Percentiles rank a stretch among this genome's conserved stretches.
Conservation (phyloP, 2,797 vertebrate species). For the Argya squamiceps region DNA sequence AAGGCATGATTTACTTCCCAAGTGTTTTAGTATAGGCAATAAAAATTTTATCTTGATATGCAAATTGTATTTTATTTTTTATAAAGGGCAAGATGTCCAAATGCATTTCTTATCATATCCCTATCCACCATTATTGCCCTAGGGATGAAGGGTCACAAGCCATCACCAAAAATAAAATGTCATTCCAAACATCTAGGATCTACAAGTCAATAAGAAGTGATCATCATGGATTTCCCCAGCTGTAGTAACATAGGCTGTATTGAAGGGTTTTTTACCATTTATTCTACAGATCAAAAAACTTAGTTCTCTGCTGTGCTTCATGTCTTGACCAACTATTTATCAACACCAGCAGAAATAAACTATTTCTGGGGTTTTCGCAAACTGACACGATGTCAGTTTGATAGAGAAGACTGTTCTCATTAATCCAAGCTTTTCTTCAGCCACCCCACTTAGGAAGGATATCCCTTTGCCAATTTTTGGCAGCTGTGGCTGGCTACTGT, state of each 20-base stretch:
- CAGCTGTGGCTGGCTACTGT: neutral
- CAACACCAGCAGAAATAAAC: neutral
- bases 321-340: neutral
- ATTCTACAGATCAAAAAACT: neutral
- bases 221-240: neutral
- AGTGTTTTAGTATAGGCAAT: slow-evolving; percentile 21
- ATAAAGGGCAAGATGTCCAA: neutral
- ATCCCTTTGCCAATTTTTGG: neutral
- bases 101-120: neutral
- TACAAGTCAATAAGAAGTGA: neutral
- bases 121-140: neutral
- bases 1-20: slow-evolving; percentile 54
- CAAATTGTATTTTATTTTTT: neutral
- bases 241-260: neutral
- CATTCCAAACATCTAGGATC: neutral
- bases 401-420: neutral
- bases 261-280: neutral
- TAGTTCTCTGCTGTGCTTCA: neutral
- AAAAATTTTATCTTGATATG: neutral
- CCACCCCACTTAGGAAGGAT: neutral
- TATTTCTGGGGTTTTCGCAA: neutral
- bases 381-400: neutral
- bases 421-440: neutral
- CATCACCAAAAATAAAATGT: neutral
- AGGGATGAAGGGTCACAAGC: neutral